Conservation (phyloP, 2,797 vertebrate species). For the Acanthurus tractus region DNA sequence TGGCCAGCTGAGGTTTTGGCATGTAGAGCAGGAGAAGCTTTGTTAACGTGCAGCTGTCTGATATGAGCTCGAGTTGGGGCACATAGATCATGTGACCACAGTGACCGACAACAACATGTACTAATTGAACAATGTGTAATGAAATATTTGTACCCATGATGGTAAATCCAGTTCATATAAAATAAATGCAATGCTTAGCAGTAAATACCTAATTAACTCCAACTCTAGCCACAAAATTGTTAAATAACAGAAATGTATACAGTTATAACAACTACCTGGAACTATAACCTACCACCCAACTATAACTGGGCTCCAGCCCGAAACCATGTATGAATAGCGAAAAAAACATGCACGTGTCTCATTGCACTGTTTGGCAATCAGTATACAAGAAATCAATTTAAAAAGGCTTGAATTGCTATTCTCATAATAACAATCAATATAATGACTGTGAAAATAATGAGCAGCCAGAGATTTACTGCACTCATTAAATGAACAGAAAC, state of each 20-base stretch:
- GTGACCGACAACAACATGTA: neutral
- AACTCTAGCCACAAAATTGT: neutral
- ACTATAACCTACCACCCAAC: too few relatives aligned
- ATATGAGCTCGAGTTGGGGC: neutral
- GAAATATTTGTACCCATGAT: neutral
- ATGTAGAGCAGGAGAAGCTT: constrained; percentile 15
- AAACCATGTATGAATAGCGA: neutral
- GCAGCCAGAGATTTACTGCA: neutral
- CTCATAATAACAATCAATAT: neutral
- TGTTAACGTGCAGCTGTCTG: neutral
- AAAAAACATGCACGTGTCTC: neutral
- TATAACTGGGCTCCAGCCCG: too few relatives aligned
- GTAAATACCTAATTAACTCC: too few relatives aligned
- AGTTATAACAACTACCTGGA: neutral
- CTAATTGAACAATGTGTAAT: constrained; percentile 4
- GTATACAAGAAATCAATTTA: neutral
- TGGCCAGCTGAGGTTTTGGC: constrained; percentile 22
- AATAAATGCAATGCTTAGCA: neutral
- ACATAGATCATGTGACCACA: constrained; percentile 10
- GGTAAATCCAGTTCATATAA: neutral
- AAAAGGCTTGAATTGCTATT: neutral
- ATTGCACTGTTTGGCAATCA: neutral
- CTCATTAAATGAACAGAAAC: neutral
- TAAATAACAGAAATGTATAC: neutral
- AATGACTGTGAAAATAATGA: neutral